A percentile compares a stretch with the other conserved stretches of the same genome.
These are phyloP conservation scores for Syrmaticus mikado DNA, from an alignment of 2,113 vertebrate genomes.

Conservation along the genomic window DNA sequence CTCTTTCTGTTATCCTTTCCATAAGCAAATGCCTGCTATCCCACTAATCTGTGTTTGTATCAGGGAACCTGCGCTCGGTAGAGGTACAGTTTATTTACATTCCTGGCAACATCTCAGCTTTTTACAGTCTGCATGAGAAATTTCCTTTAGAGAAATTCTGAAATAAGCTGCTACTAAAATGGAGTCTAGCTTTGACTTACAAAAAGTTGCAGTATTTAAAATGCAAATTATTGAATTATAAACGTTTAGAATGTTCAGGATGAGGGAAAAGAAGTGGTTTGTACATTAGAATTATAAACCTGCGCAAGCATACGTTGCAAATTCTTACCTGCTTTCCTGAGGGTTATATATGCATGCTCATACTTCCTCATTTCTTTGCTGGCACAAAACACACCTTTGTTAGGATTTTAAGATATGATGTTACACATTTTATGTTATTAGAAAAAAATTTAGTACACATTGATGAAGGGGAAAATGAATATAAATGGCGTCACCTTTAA, in stretches of 20 bases:
- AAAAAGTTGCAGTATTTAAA: neutral
- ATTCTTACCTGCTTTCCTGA: neutral
- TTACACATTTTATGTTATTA: neutral
- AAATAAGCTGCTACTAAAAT: neutral
- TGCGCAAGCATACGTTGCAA: neutral
- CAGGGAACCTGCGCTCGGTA: neutral
- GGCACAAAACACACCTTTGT: neutral
- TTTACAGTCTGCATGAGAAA: neutral
- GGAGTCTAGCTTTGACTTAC: neutral
- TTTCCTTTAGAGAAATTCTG: neutral
- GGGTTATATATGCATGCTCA: neutral
- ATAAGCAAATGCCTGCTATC: neutral
- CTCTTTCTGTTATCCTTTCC: neutral
- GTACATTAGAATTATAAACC: neutral
- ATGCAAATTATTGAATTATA: neutral
- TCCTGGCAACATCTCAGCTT: neutral
- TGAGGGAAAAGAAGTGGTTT: neutral
- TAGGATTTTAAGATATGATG: neutral
- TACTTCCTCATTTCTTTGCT: constrained; percentile 17
- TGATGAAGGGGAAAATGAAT: constrained; percentile 22
- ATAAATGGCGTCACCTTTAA: constrained; percentile 35
- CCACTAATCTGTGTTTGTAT: neutral
- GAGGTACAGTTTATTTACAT: neutral
- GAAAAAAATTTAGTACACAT: neutral
- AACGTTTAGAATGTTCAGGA: neutral